Evolutionary conservation across 2,888 invertebrate species (phyloP).

Genomic region (Melolontha melolontha): DNA sequence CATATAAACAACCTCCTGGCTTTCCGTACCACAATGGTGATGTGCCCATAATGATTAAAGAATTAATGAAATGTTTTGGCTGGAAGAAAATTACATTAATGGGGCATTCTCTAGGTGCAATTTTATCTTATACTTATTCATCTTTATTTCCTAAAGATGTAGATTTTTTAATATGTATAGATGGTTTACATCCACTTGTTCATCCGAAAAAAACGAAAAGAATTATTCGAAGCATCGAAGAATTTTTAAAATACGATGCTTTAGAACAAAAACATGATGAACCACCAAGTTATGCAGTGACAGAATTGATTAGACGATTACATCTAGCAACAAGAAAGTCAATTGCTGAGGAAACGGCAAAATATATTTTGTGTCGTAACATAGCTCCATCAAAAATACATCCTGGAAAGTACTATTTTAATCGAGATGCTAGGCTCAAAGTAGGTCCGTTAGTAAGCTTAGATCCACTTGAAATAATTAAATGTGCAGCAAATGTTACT

Average conservation of each 20-base stretch:
- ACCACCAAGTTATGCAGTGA: constrained; percentile 72
- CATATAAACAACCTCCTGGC: constrained; percentile 67
- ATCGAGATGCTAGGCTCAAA: constrained; percentile 73
- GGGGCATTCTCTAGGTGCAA: constrained; percentile 76
- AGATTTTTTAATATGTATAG: constrained; percentile 69
- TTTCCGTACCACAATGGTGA: constrained; percentile 56
- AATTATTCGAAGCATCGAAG: constrained; percentile 64
- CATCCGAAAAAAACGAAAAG: constrained; percentile 62
- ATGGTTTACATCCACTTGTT: constrained; percentile 64
- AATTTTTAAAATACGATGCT: constrained; percentile 64
- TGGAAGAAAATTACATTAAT: constrained; percentile 76
- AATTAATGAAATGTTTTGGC: constrained; percentile 72
- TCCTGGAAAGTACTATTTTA: constrained; percentile 72
- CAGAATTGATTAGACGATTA: constrained; percentile 70
- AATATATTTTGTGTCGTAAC: constrained; percentile 66
- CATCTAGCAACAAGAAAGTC: constrained; percentile 58
- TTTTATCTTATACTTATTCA: constrained; percentile 71
- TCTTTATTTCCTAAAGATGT: constrained; percentile 71
- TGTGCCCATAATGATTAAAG: constrained; percentile 64
- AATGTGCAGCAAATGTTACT: constrained; percentile 69
- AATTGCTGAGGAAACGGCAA: constrained; percentile 52
- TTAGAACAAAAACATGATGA: constrained; percentile 60
- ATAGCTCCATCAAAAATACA: constrained; percentile 67
- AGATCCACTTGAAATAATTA: constrained; percentile 69
- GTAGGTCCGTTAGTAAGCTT: constrained; percentile 67